Evolutionary conservation across 2,888 invertebrate species (phyloP).

Genomic region (Andrena minutula): DNA sequence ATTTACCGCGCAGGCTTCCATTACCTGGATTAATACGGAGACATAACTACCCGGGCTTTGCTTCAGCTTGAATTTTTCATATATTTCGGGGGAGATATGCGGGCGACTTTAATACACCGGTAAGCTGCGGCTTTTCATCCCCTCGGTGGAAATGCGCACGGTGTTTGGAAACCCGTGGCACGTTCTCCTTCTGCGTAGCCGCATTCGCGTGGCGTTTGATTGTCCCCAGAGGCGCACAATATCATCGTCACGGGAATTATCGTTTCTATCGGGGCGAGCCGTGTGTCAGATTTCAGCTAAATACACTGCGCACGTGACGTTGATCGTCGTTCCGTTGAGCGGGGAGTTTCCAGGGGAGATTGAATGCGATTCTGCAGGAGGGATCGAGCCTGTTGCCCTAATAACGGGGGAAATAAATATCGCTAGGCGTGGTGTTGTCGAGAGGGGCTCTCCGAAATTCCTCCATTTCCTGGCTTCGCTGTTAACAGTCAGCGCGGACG

Average conservation of each 20-base stretch:
- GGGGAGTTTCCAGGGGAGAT: neutral
- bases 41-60: neutral
- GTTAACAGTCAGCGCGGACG: too few relatives aligned
- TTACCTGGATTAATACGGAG: slow-evolving; percentile 39
- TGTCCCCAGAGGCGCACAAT: slow-evolving; percentile 20
- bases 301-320: neutral
- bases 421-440: too few relatives aligned
- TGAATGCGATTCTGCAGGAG: neutral
- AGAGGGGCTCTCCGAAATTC: too few relatives aligned
- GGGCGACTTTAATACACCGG: neutral
- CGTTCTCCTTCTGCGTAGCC: slow-evolving; percentile 2
- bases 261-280: slow-evolving; percentile 28
- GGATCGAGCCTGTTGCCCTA: too few relatives aligned
- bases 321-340: neutral
- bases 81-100: neutral
- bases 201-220: slow-evolving; percentile 15
- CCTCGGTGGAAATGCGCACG: neutral
- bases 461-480: too few relatives aligned
- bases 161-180: neutral
- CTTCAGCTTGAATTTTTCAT: neutral
- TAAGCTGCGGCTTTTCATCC: neutral
- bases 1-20: slow-evolving; percentile 16
- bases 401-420: too few relatives aligned
- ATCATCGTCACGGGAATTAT: slow-evolving; percentile 24
- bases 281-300: slow-evolving; percentile 11